Percentiles rank a stretch among this genome's conserved stretches.
Conservation (phyloP, 1,140 invertebrate genomes). For the Scaptomyza pallida region DNA sequence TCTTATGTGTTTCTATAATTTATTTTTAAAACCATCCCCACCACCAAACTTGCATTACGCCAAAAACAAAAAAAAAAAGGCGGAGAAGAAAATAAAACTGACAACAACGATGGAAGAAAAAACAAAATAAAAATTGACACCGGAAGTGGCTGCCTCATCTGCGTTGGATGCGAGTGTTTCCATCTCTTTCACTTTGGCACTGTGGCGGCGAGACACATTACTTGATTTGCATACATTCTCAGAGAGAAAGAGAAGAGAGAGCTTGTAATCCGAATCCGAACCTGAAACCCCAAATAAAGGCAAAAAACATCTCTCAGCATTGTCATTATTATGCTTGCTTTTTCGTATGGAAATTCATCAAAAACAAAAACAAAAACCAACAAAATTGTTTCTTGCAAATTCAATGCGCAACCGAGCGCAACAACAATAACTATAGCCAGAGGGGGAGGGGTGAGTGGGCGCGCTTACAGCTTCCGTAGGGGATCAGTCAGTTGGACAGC, state of each 20-base stretch:
- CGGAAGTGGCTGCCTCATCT: constrained; percentile 77
- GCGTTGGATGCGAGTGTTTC: constrained; percentile 30
- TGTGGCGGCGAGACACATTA: constrained; percentile 70
- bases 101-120: constrained; percentile 33
- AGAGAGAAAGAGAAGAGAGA: too few relatives aligned
- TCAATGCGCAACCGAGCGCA: constrained; percentile 69
- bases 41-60: constrained; percentile 34
- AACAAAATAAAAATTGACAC: constrained; percentile 62
- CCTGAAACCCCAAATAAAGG: constrained; percentile 38
- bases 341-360: constrained; percentile 75
- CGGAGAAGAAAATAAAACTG: constrained; percentile 1
- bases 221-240: constrained; percentile 76
- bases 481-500: constrained; percentile 48
- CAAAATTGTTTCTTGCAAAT: constrained; percentile 48
- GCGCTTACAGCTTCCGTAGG: constrained; percentile 35
- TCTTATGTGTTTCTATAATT: constrained; percentile 57
- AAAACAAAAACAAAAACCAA: constrained; percentile 26
- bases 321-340: constrained; percentile 72
- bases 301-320: constrained; percentile 73
- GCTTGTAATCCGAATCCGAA: too few relatives aligned
- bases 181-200: constrained; percentile 16
- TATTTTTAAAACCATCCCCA: constrained; percentile 78
- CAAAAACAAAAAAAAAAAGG: constrained; percentile 2
- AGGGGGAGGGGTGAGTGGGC: not conserved
- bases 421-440: constrained; percentile 34